Percentiles rank a stretch among this genome's conserved stretches.
These are phyloP conservation scores for Gobio occitaniae DNA, from an alignment of 2,797 vertebrate species.

Conservation along the genomic window DNA sequence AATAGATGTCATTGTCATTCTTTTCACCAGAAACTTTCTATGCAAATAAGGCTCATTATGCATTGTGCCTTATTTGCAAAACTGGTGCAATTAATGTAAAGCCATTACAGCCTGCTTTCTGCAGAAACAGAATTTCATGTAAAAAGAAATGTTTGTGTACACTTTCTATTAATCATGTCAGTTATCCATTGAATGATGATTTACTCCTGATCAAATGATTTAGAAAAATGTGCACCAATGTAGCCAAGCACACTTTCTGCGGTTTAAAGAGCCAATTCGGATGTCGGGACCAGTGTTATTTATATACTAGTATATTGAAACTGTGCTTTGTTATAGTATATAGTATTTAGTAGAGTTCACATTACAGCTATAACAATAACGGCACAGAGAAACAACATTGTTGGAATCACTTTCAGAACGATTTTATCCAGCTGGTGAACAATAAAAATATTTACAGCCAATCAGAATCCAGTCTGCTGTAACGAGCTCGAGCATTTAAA, in stretches of 20 bases:
- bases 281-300: neutral
- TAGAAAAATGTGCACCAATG: neutral
- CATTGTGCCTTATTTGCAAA: neutral
- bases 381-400: no score
- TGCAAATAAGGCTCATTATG: slow-evolving; percentile 3
- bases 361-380: no score
- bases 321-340: no score
- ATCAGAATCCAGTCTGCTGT: no score
- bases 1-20: neutral
- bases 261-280: neutral
- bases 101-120: neutral
- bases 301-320: neutral
- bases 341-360: no score
- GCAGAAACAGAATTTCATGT: neutral
- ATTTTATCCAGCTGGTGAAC: no score
- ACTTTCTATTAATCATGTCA: neutral
- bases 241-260: neutral
- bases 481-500: no score
- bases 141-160: slow-evolving; percentile 4
- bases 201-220: neutral
- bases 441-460: no score
- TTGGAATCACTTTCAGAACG: no score
- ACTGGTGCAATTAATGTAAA: slow-evolving; percentile 1
- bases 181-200: neutral
- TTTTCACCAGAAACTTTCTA: neutral